Conservation (phyloP, 2,113 vertebrate species). For the Pyrgilauda ruficollis region DNA sequence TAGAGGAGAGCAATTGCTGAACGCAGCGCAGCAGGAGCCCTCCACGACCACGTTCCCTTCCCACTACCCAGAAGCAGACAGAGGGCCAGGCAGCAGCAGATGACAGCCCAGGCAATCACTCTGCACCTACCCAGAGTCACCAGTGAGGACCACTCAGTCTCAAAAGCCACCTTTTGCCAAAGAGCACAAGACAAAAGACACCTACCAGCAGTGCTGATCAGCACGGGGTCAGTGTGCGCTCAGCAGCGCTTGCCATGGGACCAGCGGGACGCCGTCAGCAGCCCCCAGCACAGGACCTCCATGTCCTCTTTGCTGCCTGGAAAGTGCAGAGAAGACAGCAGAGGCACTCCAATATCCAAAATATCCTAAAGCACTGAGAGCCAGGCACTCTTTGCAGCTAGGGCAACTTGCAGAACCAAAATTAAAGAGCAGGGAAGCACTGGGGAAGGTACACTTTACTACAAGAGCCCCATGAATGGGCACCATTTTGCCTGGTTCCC, state of each 20-base stretch:
- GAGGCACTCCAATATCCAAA: background rate
- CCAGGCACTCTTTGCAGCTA: background rate
- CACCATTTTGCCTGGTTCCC: background rate
- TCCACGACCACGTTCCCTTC: background rate
- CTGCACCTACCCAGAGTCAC: background rate
- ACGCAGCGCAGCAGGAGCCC: accelerated
- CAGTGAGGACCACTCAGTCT: accelerated
- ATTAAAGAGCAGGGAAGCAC: background rate
- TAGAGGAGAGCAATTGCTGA: background rate
- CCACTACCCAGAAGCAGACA: accelerated
- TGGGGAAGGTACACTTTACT: background rate
- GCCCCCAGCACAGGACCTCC: background rate
- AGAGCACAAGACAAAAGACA: background rate
- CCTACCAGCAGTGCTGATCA: background rate
- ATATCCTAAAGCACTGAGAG: background rate
- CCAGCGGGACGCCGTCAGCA: accelerated
- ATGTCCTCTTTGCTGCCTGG: accelerated
- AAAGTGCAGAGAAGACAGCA: accelerated
- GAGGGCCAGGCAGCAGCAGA: background rate
- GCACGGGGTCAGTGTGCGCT: background rate
- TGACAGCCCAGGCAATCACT: accelerated
- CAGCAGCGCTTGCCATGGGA: accelerated
- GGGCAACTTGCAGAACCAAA: background rate
- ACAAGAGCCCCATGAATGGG: background rate
- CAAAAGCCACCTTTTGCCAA: background rate